These are phyloP conservation scores for Astropecten irregularis DNA, from an alignment of 53 echinoderm and acorn worm species.

Conservation along the genomic window DNA sequence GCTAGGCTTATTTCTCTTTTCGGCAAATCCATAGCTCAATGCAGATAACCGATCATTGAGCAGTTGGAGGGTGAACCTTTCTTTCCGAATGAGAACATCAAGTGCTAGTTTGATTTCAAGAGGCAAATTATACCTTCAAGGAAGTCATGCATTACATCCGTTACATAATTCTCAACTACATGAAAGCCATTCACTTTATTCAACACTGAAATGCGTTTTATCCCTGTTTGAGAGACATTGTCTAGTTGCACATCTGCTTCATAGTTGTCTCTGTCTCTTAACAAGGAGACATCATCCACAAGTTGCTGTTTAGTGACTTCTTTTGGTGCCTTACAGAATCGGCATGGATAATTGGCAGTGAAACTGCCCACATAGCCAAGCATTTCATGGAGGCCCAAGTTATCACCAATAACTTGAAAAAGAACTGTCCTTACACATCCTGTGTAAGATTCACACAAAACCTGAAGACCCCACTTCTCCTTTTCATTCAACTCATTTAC, in stretches of 20 bases:
- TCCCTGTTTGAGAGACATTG: constrained; percentile 21
- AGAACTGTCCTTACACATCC: constrained; percentile 35
- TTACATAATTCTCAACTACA: constrained; percentile 23
- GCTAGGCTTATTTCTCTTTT: constrained; percentile 36
- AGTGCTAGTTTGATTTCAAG: constrained; percentile 43
- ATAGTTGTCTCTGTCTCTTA: constrained; percentile 24
- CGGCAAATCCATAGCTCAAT: constrained; percentile 37
- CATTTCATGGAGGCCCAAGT: constrained; percentile 44
- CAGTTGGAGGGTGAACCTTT: constrained; percentile 11
- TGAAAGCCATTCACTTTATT: constrained; percentile 35
- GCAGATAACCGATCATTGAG: constrained; percentile 32
- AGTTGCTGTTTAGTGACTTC: constrained; percentile 11
- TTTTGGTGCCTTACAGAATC: constrained; percentile 40
- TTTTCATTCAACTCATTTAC: constrained; percentile 32
- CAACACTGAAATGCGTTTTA: constrained; percentile 19
- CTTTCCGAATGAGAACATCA: not conserved
- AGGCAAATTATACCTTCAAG: constrained; percentile 41
- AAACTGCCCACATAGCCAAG: constrained; percentile 49
- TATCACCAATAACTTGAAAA: constrained; percentile 60
- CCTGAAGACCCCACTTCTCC: not conserved
- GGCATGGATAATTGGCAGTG: constrained; percentile 45
- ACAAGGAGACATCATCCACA: constrained; percentile 9
- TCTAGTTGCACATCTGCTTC: constrained; percentile 2
- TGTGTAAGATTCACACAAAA: constrained; percentile 12
- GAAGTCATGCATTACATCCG: constrained; percentile 50